Evolutionary conservation across 1,140 invertebrate genomes (phyloP).

Genomic region (Drosophila parvula): DNA sequence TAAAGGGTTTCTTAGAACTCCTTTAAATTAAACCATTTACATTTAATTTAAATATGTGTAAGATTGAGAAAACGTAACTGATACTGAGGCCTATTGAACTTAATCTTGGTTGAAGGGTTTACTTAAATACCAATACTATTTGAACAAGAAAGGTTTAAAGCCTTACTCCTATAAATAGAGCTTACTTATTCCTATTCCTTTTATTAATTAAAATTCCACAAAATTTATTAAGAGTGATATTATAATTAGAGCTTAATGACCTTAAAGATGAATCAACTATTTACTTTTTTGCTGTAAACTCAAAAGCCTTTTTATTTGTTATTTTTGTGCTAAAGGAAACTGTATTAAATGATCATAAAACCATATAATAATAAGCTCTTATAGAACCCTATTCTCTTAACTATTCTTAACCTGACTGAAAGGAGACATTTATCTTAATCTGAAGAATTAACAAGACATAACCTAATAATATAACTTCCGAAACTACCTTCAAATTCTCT

Average conservation of each 20-base stretch:
- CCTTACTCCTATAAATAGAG: too few relatives aligned
- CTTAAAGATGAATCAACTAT: background rate
- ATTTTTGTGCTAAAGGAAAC: background rate
- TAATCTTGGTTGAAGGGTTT: too few relatives aligned
- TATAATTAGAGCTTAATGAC: background rate
- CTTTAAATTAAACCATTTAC: background rate
- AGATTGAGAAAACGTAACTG: background rate
- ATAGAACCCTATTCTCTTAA: background rate
- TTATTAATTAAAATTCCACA: background rate
- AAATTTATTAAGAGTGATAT: background rate
- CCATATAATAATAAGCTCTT: background rate
- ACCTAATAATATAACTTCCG: background rate
- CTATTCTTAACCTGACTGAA: too few relatives aligned
- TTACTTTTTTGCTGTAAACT: background rate
- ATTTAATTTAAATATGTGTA: background rate
- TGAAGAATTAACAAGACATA: background rate
- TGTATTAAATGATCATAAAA: background rate
- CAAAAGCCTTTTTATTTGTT: background rate
- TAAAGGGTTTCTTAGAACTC: background rate
- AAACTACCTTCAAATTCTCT: background rate
- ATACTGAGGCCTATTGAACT: background rate
- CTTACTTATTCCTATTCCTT: fast-evolving
- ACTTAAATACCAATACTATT: too few relatives aligned
- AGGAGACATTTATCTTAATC: background rate
- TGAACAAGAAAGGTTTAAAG: background rate